A percentile compares a stretch with the other conserved stretches of the same genome.
phyloP scores from a whole-genome alignment of 2,888 invertebrate genomes.

The Eulithis testata region DNA sequence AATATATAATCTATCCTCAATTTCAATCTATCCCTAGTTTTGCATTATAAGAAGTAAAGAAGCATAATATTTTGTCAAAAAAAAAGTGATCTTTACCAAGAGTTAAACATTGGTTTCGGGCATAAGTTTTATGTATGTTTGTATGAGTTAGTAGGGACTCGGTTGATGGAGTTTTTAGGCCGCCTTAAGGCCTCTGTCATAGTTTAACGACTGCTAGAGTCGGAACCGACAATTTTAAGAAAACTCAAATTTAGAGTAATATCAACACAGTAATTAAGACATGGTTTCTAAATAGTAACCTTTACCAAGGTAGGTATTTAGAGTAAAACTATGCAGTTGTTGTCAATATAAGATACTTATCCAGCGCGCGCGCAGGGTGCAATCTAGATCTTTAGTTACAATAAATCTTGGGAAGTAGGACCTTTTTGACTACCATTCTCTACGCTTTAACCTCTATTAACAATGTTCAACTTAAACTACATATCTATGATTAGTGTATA shows the following conservation, averaged over 20 bases:
- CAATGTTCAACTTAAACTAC: conserved; percentile 12
- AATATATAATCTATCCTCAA: no score
- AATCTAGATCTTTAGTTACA: conserved; percentile 46
- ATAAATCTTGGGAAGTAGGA: conserved; percentile 56
- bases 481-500: conserved; percentile 23
- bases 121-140: no score
- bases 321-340: background rate
- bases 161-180: no score
- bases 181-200: no score
- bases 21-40: no score
- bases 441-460: conserved; percentile 27
- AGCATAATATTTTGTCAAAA: no score
- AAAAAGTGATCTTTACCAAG: no score
- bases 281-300: background rate
- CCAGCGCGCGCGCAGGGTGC: conserved; percentile 42
- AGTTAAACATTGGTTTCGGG: no score
- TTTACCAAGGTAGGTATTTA: background rate
- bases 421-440: conserved; percentile 51
- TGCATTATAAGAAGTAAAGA: background rate
- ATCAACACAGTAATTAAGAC: background rate
- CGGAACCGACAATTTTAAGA: no score
- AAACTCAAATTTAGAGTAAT: background rate
- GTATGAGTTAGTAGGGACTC: no score
- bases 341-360: conserved; percentile 46
- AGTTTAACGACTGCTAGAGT: no score